Evolutionary conservation across 2,113 vertebrate species (phyloP), one percentile per base, ranked within the genome.

Genomic region (Paralichthys olivaceus): DNA sequence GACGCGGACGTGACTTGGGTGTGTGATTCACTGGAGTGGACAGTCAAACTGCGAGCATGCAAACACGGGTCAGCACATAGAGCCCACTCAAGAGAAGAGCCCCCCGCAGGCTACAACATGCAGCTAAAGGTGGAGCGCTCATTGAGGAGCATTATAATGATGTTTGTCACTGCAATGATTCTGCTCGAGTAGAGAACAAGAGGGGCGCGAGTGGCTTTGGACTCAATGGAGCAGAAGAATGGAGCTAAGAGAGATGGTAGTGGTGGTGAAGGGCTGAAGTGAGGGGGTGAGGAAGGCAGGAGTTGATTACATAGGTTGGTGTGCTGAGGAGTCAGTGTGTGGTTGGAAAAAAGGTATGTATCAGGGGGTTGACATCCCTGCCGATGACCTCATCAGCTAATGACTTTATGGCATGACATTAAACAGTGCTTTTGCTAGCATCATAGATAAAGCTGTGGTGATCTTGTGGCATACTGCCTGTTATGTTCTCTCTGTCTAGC

Each of bases 141-240:
- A 82, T 75, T 87, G 77, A 83, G 67, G 72, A 84, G 72, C 83
- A 81, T 83, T 86, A 79, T 91, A 89, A 92, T 86, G 87, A 90
- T 86, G 86, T 90, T 90, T 92, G 87, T 93, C 90, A 87, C 76
- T 69, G 75, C 67, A 59, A 73, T 84, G 84, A 91, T 91, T 92
- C 87, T 81, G 89, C 87, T 75, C 61, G 83, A 91, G 89, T 73
- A 78, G 88, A 89, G 84, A 83, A 87, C 58, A 85, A 91, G 84
- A 88, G 83, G 72, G 80, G 64, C 37, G 5, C 59, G 65, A 79
- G 72, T 83, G 75, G 70, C 78, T 89, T 59, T 75, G 58, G 12
- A 69, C 69, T 84, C 90, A 90, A 72, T 80, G 85, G 83, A 91
- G 90, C 90, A 84, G 91, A 92, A 91, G 84, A 88, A 87, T 81